phyloP scores from a whole-genome alignment of 2,888 invertebrate genomes.

The Lasioglossum villosulum region DNA sequence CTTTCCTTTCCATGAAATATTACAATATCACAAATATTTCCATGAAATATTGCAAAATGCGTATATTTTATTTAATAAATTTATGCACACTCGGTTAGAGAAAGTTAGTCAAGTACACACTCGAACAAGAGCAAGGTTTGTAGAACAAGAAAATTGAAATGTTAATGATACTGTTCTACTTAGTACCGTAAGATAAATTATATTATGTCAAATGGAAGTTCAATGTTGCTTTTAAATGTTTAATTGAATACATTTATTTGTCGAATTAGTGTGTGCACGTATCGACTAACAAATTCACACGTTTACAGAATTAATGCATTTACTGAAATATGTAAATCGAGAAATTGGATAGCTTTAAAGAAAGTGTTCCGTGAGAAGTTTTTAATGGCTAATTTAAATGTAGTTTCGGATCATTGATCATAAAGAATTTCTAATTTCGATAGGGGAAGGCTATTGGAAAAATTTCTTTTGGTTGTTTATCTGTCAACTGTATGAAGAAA shows the following conservation, averaged over 20 bases:
- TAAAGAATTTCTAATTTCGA: neutral
- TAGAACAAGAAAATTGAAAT: neutral
- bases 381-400: neutral
- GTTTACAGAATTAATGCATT: neutral
- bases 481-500: constrained; percentile 5
- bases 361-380: neutral
- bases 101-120: no score
- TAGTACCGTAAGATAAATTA: neutral
- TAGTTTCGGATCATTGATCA: neutral
- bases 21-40: no score
- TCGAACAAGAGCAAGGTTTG: no score
- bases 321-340: neutral
- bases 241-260: neutral
- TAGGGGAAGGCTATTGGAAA: neutral
- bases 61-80: neutral
- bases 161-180: neutral
- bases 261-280: no score
- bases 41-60: no score
- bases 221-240: no score
- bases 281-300: no score
- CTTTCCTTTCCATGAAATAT: no score
- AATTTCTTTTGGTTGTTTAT: neutral
- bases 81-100: neutral
- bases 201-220: no score
- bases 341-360: neutral